These are phyloP conservation scores for Dendroctonus ponderosae DNA, from an alignment of 1,140 invertebrate genomes.

Conservation along the genomic window DNA sequence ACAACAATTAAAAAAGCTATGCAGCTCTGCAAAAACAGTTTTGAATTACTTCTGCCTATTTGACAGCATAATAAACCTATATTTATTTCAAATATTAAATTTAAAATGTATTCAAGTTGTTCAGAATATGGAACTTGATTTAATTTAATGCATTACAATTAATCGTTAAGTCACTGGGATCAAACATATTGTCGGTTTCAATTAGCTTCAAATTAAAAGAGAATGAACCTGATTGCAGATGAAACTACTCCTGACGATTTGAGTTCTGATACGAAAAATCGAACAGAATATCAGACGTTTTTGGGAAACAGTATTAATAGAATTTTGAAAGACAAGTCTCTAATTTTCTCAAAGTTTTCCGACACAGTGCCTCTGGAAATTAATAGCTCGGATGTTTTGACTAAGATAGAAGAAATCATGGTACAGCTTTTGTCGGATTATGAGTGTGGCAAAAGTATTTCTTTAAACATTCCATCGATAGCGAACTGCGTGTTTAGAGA, in stretches of 20 bases:
- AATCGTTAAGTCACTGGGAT: too few relatives aligned
- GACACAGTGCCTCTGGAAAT: constrained; percentile 1
- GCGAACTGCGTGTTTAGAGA: constrained; percentile 25
- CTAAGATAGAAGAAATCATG: constrained; percentile 2
- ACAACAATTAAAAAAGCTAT: too few relatives aligned
- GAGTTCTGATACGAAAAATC: neutral
- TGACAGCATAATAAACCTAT: too few relatives aligned
- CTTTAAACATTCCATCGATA: neutral
- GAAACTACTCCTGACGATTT: neutral
- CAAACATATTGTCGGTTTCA: too few relatives aligned
- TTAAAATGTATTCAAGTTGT: too few relatives aligned
- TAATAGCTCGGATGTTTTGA: neutral
- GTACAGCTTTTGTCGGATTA: constrained; percentile 7
- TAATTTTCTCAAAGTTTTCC: constrained; percentile 14
- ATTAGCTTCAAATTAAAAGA: too few relatives aligned
- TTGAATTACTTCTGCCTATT: too few relatives aligned
- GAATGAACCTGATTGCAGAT: constrained; percentile 2
- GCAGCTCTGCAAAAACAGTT: too few relatives aligned
- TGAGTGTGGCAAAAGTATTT: neutral
- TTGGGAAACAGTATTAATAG: constrained; percentile 10
- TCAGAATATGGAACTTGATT: too few relatives aligned
- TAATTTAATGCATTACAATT: too few relatives aligned
- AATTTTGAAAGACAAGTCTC: constrained; percentile 4
- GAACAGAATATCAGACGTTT: constrained; percentile 8
- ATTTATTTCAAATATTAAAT: too few relatives aligned